These are phyloP conservation scores for Eupleurogrammus muticus DNA, from an alignment of 2,797 vertebrate species.

Conservation along the genomic window DNA sequence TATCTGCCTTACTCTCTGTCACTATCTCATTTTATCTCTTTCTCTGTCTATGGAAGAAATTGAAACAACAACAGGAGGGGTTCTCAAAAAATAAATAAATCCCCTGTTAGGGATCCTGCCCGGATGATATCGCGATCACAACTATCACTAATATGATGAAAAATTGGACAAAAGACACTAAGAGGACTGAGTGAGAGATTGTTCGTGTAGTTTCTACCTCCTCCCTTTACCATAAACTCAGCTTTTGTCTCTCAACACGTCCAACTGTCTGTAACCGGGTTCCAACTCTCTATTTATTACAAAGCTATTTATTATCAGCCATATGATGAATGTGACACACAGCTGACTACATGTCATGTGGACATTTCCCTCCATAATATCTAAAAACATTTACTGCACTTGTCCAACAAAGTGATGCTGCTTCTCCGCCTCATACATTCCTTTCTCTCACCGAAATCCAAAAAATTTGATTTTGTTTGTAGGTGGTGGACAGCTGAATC, in stretches of 20 bases:
- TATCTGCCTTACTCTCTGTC: too few relatives aligned
- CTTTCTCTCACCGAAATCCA: neutral
- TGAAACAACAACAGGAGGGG: too few relatives aligned
- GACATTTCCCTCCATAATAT: neutral
- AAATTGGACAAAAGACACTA: too few relatives aligned
- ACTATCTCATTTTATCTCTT: too few relatives aligned
- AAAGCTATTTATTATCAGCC: constrained; percentile 10
- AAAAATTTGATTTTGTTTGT: neutral
- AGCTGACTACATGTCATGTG: constrained; percentile 1
- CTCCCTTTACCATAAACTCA: too few relatives aligned
- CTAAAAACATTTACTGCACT: neutral
- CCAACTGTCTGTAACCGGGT: neutral
- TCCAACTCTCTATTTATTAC: neutral
- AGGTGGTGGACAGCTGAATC: constrained; percentile 3
- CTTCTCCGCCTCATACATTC: constrained; percentile 3
- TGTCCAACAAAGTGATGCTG: neutral
- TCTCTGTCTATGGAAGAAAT: too few relatives aligned
- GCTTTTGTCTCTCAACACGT: neutral
- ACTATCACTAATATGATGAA: too few relatives aligned
- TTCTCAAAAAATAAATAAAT: too few relatives aligned
- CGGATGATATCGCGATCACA: too few relatives aligned
- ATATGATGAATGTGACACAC: neutral
- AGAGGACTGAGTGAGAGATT: too few relatives aligned
- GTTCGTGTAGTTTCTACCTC: too few relatives aligned
- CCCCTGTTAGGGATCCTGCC: too few relatives aligned